Conservation (phyloP, 2,888 invertebrate genomes). For the Dryadula phaetusa region DNA sequence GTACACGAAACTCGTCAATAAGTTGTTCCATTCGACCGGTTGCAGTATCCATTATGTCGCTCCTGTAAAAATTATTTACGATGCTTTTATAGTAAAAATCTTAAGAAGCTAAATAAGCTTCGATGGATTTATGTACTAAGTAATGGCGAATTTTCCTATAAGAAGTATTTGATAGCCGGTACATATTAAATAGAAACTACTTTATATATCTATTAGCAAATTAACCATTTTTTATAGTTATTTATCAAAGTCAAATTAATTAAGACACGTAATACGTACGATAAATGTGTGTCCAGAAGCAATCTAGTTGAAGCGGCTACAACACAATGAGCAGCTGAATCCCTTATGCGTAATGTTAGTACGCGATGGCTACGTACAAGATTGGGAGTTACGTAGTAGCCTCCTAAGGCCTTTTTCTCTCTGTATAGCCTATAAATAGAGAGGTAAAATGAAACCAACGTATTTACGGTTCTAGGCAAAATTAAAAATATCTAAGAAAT, state of each 20-base stretch:
- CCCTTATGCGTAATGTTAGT: constrained; percentile 52
- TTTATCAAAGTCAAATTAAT: too few relatives aligned
- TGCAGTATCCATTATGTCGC: constrained; percentile 69
- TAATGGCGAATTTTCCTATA: too few relatives aligned
- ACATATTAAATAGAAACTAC: too few relatives aligned
- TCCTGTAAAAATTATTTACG: too few relatives aligned
- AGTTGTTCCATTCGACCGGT: constrained; percentile 68
- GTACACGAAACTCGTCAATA: constrained; percentile 58
- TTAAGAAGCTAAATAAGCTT: too few relatives aligned
- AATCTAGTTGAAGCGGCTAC: constrained; percentile 57
- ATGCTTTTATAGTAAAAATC: too few relatives aligned
- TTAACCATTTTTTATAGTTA: neutral
- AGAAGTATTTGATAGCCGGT: too few relatives aligned
- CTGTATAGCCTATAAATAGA: constrained; percentile 27
- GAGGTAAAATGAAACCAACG: neutral
- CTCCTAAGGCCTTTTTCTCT: constrained; percentile 54
- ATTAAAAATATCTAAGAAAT: too few relatives aligned
- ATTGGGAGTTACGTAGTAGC: constrained; percentile 71
- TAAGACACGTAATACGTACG: constrained; percentile 58
- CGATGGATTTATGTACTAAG: too few relatives aligned
- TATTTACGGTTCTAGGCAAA: too few relatives aligned
- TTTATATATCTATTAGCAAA: too few relatives aligned
- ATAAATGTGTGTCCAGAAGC: constrained; percentile 63
- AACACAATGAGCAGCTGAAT: constrained; percentile 50
- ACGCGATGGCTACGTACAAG: constrained; percentile 67